These are phyloP conservation scores for Leucopsar rothschildi DNA, from an alignment of 2,113 vertebrate species.

Conservation along the genomic window DNA sequence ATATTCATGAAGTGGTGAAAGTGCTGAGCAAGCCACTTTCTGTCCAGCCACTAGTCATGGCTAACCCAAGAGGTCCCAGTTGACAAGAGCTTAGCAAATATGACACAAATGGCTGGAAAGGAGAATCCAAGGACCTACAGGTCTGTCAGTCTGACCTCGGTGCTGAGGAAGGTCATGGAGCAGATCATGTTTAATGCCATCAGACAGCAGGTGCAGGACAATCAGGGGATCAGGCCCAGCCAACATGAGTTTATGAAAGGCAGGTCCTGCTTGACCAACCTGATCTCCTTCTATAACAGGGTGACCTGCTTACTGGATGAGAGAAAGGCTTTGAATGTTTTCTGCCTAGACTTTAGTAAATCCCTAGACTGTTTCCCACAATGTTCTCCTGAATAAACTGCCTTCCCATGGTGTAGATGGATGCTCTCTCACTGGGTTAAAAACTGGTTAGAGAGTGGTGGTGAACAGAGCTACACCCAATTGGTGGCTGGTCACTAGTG, in stretches of 20 bases:
- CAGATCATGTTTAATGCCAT: neutral
- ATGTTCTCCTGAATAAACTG: neutral
- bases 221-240: neutral
- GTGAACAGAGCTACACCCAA: neutral
- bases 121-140: neutral
- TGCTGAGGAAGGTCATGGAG: neutral
- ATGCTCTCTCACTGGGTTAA: neutral
- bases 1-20: neutral
- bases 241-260: neutral
- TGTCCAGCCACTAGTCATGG: neutral
- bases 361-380: neutral
- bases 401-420: neutral
- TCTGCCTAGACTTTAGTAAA: neutral
- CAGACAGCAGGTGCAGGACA: neutral
- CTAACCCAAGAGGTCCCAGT: neutral
- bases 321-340: neutral
- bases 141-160: neutral
- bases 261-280: neutral
- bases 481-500: neutral
- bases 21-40: neutral
- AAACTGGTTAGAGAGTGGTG: neutral
- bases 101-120: neutral
- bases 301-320: neutral
- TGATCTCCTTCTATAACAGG: neutral
- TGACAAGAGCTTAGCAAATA: neutral